Percentiles rank a stretch among this genome's conserved stretches.
phyloP scores from a whole-genome alignment of 2,888 invertebrate species.

The Sesamia inferens region DNA sequence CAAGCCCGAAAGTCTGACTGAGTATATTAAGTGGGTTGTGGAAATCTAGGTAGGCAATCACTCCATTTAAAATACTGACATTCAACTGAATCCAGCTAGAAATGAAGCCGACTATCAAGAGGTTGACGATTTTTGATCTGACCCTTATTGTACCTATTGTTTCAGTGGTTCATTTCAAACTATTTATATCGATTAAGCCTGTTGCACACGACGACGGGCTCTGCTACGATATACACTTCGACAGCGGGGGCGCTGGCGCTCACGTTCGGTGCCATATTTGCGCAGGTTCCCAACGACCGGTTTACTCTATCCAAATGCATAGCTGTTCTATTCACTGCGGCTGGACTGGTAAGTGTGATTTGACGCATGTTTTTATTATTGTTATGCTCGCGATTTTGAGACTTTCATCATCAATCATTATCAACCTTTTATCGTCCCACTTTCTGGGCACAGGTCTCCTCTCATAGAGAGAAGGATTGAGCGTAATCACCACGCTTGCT shows the following conservation, averaged over 20 bases:
- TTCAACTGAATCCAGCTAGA: neutral
- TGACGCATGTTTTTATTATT: neutral
- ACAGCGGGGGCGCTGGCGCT: slow-evolving; percentile 97
- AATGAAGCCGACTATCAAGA: neutral
- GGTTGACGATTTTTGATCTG: neutral
- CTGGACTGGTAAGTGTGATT: slow-evolving; percentile 92
- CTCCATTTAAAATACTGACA: neutral
- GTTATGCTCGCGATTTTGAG: neutral
- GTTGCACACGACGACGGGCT: slow-evolving; percentile 94
- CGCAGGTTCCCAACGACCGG: slow-evolving; percentile 94
- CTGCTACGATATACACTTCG: slow-evolving; percentile 97
- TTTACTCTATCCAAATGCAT: slow-evolving; percentile 96
- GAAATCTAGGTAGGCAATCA: neutral
- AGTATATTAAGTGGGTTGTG: neutral
- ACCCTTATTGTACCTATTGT: slow-evolving; percentile 67
- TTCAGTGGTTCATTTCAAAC: slow-evolving; percentile 98
- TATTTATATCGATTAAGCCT: slow-evolving; percentile 97
- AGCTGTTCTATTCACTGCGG: slow-evolving; percentile 94
- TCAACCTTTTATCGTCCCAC: no score
- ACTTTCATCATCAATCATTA: no score
- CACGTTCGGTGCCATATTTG: slow-evolving; percentile 95
- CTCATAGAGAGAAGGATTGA: no score
- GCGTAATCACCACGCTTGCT: no score
- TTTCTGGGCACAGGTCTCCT: no score
- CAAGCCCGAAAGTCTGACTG: neutral